Evolutionary conservation across 2,888 invertebrate species (phyloP), one percentile per base, ranked within the genome.

Genomic region (Glaucopsyche alexis): DNA sequence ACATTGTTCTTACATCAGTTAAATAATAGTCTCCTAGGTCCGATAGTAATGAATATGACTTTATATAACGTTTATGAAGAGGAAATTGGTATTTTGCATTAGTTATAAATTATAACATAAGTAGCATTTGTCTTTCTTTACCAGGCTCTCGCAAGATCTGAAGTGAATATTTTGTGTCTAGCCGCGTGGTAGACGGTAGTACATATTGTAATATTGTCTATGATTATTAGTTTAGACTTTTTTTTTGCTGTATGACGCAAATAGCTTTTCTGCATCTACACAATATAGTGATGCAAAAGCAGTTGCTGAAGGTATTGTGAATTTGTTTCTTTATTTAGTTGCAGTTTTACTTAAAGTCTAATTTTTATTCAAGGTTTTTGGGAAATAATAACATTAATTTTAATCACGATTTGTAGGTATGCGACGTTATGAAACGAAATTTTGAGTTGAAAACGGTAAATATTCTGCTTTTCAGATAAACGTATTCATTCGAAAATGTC

Each of bases 291-390:
- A 55, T 55, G 19, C 19, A 55, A 55, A 55, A 19, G 19, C 5
- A 55, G 47, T 47, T 55, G 11, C 11, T 55, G 11, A 29, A 19
- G 52, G 52, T 52, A 16, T 7, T 52, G 11, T 19, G 19, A 19
- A 52, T 52, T 9, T 8, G n/a, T n/a, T 55, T 55, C n/a, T 9
- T n/a, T 11, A 55, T 55, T 55, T 55, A 1, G 19, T 55, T 55
- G 1, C 9, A 55, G 19, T 19, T 9, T n/a, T 52, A n/a, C 7
- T 52, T 16, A n/a, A 50, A 50, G n/a, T 50, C 50, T 50, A 9
- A 55, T 55, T 55, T 55, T 55, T 55, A 55, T 55, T 55, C 16
- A 52, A 52, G 52, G 52, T 52, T 52, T 52, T 16, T 8, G 16
- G 16, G 52, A 52, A 16, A 1, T 16, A 49, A 14, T 49, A 49